Base-by-base conservation (phyloP, 2,888 invertebrate genomes). In the Amblyjoppa fuscipennis region DNA sequence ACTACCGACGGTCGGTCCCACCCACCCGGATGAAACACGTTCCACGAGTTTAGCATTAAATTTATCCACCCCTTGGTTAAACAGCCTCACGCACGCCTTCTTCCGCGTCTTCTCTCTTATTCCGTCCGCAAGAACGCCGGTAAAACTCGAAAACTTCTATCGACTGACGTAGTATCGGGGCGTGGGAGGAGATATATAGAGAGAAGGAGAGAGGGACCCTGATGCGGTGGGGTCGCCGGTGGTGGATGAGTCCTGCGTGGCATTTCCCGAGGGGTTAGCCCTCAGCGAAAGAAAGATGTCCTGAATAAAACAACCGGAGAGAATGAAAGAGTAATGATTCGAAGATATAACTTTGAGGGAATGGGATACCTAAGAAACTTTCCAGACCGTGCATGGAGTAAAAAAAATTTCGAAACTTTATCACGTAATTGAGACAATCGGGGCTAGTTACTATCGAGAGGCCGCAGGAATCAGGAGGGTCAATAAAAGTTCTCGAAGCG, bases 41-140 rank as follows among this genome's bases (percentile, higher is more conserved):
- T 95, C 95, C 95, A 95, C 95, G 95, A 95, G 95, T 96, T 96
- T 95, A 91, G 92, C 92, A 92, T 91, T 91, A 93, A 92, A 92
- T 92, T 92, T 91, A 92, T 91, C 91, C 93, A 91, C 92, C 93
- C 91, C 91, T 91, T 91, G 92, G 91, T 93, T 93, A 93, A 93
- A 91, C 92, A 92, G 90, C 89, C 91, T 91, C 91, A 91, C 91
- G 91, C 91, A 90, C 90, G 92, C 91, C 91, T 91, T 89, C 90
- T 91, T 91, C 87, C 83, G 83, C 81, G 59, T 81, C 81, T 75
- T 73, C 49, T 80, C 83, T 87, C 77, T 81, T 83, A 85, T 80
- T 84, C 77, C 87, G 69, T 82, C 85, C 85, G 81, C 81, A 85
- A 82, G 82, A 86, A 82, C 81, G 61, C 69, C 84, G 73, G 87